Evolutionary conservation across 1,140 invertebrate species (phyloP).

Genomic region (Notospermus geniculatus): DNA sequence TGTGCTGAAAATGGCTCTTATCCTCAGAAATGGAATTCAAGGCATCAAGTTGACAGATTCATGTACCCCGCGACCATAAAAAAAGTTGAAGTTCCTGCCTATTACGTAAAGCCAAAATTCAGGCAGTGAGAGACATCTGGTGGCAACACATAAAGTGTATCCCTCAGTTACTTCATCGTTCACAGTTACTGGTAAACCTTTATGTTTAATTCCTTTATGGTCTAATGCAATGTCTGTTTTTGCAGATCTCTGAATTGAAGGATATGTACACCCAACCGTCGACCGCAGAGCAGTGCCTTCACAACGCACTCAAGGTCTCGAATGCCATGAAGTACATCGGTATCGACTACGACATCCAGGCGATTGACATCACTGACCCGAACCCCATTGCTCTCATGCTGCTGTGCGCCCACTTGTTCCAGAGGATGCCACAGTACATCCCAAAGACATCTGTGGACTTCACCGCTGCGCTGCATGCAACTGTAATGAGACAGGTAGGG

Average conservation of each 20-base stretch:
- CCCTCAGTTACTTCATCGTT: too few species aligned
- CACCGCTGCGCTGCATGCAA: constrained; percentile 43
- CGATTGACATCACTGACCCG: constrained; percentile 56
- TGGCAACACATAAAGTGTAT: too few species aligned
- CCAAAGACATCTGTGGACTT: constrained; percentile 51
- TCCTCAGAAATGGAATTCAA: too few species aligned
- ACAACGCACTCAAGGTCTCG: constrained; percentile 54
- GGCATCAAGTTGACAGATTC: too few species aligned
- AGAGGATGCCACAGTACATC: constrained; percentile 50
- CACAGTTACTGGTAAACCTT: too few species aligned
- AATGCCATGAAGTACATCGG: constrained; percentile 49
- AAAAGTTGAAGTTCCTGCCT: too few species aligned
- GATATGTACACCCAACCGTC: constrained; percentile 52
- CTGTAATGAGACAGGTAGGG: constrained; percentile 47
- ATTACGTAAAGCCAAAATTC: too few species aligned
- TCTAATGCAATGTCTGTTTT: too few species aligned
- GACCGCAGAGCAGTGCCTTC: constrained; percentile 53
- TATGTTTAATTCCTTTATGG: background rate
- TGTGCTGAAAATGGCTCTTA: too few species aligned
- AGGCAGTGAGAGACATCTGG: too few species aligned
- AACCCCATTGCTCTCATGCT: constrained; percentile 53
- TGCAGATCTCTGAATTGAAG: constrained; percentile 46
- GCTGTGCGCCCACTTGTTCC: constrained; percentile 48
- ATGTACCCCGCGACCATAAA: too few species aligned
- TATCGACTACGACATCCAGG: constrained; percentile 55